phyloP scores from a whole-genome alignment of 2,888 invertebrate genomes.

The Nipponacmea schrenckii region DNA sequence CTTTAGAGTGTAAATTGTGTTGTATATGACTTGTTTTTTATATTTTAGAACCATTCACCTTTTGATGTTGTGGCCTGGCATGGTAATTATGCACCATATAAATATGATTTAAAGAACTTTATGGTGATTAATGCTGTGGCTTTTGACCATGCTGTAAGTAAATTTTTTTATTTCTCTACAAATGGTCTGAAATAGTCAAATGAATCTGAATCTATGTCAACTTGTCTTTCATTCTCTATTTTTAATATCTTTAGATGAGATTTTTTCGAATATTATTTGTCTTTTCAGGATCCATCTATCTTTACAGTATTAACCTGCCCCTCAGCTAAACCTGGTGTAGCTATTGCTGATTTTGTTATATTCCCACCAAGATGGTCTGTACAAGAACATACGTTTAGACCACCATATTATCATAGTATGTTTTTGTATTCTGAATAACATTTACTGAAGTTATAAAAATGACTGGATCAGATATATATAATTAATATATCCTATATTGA shows the following conservation, averaged over 20 bases:
- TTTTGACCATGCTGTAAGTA: constrained; percentile 86
- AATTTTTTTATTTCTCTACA: background rate
- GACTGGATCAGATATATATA: too few species aligned
- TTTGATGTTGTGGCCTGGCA: constrained; percentile 99
- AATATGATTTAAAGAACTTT: constrained; percentile 90
- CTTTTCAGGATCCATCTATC: constrained; percentile 90
- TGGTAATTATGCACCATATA: constrained; percentile 97
- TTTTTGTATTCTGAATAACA: constrained; percentile 14
- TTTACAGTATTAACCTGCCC: constrained; percentile 98
- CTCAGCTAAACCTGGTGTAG: constrained; percentile 86
- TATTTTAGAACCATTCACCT: constrained; percentile 79
- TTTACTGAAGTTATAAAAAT: too few species aligned
- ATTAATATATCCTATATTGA: too few species aligned
- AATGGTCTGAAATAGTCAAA: too few species aligned
- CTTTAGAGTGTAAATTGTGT: too few species aligned
- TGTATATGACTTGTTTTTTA: background rate
- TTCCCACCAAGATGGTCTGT: constrained; percentile 99
- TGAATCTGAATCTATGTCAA: too few species aligned
- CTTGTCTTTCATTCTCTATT: too few species aligned
- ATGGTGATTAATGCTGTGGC: constrained; percentile 96
- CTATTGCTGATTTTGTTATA: constrained; percentile 98
- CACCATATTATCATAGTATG: constrained; percentile 96
- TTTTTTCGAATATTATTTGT: constrained; percentile 18
- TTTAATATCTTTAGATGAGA: too few species aligned
- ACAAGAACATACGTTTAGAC: constrained; percentile 93